Evolutionary conservation across 53 echinoderm and acorn worm genomes (phyloP).

Genomic region (Zoroaster sp.): DNA sequence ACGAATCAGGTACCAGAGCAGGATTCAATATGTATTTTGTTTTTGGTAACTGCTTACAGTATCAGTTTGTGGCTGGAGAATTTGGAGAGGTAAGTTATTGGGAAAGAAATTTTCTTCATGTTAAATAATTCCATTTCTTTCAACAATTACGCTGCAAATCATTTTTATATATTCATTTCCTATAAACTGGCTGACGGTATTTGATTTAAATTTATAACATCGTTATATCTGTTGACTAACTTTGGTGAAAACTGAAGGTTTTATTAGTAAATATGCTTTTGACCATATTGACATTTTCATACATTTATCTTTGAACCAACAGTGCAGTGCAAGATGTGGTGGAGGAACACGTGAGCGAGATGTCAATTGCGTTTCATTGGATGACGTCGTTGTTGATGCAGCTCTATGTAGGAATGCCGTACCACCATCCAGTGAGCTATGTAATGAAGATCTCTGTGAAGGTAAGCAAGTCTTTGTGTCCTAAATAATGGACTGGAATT

Average conservation of each 20-base stretch:
- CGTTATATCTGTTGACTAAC: no score
- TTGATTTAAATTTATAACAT: no score
- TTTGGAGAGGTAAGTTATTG: constrained; percentile 55
- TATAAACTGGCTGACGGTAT: no score
- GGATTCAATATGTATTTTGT: constrained; percentile 52
- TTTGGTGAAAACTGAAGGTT: no score
- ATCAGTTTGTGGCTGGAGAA: constrained; percentile 50
- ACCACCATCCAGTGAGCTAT: neutral
- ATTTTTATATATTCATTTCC: no score
- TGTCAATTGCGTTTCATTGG: constrained; percentile 27
- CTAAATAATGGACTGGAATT: no score
- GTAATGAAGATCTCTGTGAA: neutral
- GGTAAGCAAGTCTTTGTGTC: no score
- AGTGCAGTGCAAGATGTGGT: constrained; percentile 71
- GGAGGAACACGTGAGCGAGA: constrained; percentile 33
- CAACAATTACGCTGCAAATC: no score
- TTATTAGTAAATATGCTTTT: no score
- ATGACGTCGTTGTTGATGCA: neutral
- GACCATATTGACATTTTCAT: neutral
- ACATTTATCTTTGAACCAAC: neutral
- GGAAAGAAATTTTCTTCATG: no score
- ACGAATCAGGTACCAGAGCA: constrained; percentile 19
- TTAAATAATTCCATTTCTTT: no score
- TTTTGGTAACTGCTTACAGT: constrained; percentile 48
- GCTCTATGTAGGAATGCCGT: constrained; percentile 9